A percentile compares a stretch with the other conserved stretches of the same genome.
These are phyloP conservation scores for western clawed frog (Xenopus tropicalis) DNA, from an alignment of 2,113 vertebrate genomes.

Conservation along the genomic window UCB_Xtro_10.0 CM004445.2:112125501-112126000, in stretches of 20 bases:
- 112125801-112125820: constrained; percentile 33
- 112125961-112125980: no score
- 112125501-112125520: constrained; percentile 26
- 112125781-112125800: not conserved
- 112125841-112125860: constrained; percentile 37
- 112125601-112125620: not conserved
- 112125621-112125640: no score
- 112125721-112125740: constrained; percentile 15
- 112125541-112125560: constrained; percentile 29
- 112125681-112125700: not conserved
- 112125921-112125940: no score
- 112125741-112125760: constrained; percentile 7
- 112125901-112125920: not conserved
- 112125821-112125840: constrained; percentile 41
- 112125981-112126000: no score
- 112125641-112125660: not conserved
- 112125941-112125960: no score
- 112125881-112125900: constrained; percentile 42
- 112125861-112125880: constrained; percentile 36
- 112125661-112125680: not conserved
- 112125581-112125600: not conserved
- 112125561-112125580: constrained; percentile 10
- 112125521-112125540: constrained; percentile 27
- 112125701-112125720: not conserved
- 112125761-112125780: constrained; percentile 19